These are phyloP conservation scores for Standfussiana lucernea DNA, from an alignment of 2,888 invertebrate species.

Conservation along the genomic window DNA sequence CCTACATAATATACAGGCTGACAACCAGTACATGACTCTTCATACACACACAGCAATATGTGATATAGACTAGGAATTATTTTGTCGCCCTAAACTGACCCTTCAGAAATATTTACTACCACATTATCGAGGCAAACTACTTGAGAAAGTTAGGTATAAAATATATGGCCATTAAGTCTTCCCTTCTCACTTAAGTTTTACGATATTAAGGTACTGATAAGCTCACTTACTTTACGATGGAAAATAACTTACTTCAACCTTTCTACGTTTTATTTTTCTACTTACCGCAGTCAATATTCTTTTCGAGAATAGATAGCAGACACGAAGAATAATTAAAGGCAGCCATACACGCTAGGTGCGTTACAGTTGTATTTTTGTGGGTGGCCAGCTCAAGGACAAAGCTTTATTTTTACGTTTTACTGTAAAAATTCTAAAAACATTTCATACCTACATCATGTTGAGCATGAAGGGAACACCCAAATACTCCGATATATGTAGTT, in stretches of 20 bases:
- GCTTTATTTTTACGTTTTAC: background rate
- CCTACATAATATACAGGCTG: too few relatives aligned
- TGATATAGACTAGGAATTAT: background rate
- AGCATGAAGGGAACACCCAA: too few relatives aligned
- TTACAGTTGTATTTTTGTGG: background rate
- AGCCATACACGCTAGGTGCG: too few relatives aligned
- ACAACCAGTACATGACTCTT: too few relatives aligned
- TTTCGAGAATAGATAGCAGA: background rate
- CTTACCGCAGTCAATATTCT: background rate
- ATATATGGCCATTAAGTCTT: background rate
- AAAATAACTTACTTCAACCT: background rate
- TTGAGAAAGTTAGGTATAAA: constrained; percentile 13
- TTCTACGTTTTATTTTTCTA: background rate
- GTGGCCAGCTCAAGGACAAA: background rate
- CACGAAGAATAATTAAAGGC: background rate
- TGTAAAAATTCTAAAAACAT: too few relatives aligned
- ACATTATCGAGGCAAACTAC: constrained; percentile 16
- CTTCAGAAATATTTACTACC: background rate
- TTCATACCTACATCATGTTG: too few relatives aligned
- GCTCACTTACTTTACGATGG: background rate
- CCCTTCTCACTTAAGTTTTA: constrained; percentile 14
- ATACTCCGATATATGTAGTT: too few relatives aligned
- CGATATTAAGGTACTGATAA: constrained; percentile 30
- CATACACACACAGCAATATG: too few relatives aligned
- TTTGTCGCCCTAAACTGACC: background rate